Evolutionary conservation across 2,113 vertebrate species (phyloP).

Genomic region (Thinocorus orbignyianus): DNA sequence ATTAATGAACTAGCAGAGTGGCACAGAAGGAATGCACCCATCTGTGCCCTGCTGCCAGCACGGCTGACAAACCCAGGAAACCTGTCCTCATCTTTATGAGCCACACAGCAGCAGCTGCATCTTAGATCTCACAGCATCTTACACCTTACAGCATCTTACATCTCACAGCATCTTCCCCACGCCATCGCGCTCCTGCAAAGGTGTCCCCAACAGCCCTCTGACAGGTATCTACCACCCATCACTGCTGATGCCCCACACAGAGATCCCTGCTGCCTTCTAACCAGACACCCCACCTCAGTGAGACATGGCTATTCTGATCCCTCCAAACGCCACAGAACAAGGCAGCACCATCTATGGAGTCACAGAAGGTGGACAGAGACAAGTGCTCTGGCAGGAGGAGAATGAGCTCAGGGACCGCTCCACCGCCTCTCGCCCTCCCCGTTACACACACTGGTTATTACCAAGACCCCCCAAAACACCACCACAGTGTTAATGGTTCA

Average conservation of each 20-base stretch:
- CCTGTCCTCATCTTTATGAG: not conserved
- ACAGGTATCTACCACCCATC: not conserved
- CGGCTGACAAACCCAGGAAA: not conserved
- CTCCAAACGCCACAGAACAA: fast-evolving
- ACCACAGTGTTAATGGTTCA: fast-evolving
- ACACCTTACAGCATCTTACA: fast-evolving
- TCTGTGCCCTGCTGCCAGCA: not conserved
- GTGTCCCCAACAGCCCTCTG: not conserved
- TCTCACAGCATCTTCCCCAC: fast-evolving
- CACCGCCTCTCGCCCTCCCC: not conserved
- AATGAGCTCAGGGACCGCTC: not conserved
- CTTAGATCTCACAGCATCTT: fast-evolving
- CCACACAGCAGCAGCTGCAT: fast-evolving
- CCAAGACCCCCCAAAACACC: not conserved
- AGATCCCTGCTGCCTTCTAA: fast-evolving
- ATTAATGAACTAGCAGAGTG: fast-evolving
- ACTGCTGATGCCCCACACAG: fast-evolving
- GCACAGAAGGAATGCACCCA: not conserved
- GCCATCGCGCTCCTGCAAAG: no score
- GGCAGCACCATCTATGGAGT: not conserved
- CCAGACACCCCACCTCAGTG: not conserved
- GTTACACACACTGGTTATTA: not conserved
- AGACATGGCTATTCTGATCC: not conserved
- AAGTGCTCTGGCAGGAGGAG: not conserved
- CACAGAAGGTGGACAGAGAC: not conserved